Evolutionary conservation across 53 echinoderm and acorn worm species (phyloP).

Genomic region (Stichopus horrens): DNA sequence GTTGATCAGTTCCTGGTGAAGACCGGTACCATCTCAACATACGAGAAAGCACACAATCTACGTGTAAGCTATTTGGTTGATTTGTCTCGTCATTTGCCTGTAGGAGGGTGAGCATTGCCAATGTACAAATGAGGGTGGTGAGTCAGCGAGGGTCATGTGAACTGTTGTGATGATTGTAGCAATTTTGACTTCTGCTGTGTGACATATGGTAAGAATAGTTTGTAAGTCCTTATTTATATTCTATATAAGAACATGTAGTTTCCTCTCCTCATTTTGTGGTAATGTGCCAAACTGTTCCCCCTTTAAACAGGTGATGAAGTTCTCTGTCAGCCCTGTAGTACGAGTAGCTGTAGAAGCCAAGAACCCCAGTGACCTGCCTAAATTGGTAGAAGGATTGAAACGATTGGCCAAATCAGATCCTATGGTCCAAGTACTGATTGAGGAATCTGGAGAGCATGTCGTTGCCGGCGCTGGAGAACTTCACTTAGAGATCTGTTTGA

Average conservation of each 20-base stretch:
- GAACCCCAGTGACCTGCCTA: conserved; percentile 86
- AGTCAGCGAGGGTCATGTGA: no score
- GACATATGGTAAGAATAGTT: no score
- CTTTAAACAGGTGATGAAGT: conserved; percentile 79
- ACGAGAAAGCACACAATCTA: conserved; percentile 88
- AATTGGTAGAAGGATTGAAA: conserved; percentile 93
- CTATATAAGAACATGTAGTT: no score
- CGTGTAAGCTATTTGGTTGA: conserved; percentile 55
- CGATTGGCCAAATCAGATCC: conserved; percentile 95
- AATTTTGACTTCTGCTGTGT: no score
- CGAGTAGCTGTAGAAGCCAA: conserved; percentile 93
- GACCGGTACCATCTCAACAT: conserved; percentile 92
- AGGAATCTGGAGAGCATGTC: conserved; percentile 97
- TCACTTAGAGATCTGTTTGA: conserved; percentile 95
- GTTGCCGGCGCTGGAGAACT: conserved; percentile 97
- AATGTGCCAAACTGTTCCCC: background rate
- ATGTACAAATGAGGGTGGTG: no score
- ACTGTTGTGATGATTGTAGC: no score
- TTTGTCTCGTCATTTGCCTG: no score
- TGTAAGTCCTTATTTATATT: no score
- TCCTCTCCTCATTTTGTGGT: no score
- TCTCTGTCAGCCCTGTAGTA: conserved; percentile 96
- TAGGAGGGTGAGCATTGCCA: no score
- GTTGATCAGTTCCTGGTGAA: conserved; percentile 94
- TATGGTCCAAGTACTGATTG: conserved; percentile 89